These are phyloP conservation scores for Zophobas atratus DNA, from an alignment of 1,140 invertebrate genomes.

Conservation along the genomic window DNA sequence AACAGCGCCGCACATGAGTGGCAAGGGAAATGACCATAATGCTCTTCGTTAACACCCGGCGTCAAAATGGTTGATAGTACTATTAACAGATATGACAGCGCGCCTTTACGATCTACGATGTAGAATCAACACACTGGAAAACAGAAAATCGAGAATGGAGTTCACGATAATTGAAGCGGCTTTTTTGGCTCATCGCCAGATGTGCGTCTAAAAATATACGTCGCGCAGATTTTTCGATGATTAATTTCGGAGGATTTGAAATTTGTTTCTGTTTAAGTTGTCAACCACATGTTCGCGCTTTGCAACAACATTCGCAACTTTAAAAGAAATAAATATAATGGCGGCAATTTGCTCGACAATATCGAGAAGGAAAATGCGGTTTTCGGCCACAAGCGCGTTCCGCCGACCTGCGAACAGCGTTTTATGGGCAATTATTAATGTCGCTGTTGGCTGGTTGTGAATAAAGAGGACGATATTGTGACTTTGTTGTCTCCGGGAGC, in stretches of 20 bases:
- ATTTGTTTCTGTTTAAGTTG: slow-evolving; percentile 16
- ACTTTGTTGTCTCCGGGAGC: no score
- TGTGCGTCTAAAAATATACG: slow-evolving; percentile 4
- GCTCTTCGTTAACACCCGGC: neutral
- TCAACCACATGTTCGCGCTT: neutral
- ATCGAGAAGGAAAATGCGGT: no score
- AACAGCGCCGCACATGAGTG: neutral
- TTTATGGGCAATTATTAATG: no score
- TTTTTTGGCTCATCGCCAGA: neutral
- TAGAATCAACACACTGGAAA: neutral
- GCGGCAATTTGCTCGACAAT: no score
- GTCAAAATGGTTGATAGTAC: slow-evolving; percentile 4
- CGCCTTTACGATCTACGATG: neutral
- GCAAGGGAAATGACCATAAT: neutral
- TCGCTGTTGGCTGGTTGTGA: no score
- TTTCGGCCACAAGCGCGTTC: no score
- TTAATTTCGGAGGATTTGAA: slow-evolving; percentile 19
- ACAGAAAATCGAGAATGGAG: slow-evolving; percentile 12
- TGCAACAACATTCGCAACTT: no score
- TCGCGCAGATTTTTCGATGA: slow-evolving; percentile 12
- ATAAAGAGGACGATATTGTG: no score
- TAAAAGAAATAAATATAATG: no score
- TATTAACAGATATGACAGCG: slow-evolving; percentile 1
- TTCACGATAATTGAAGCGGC: neutral
- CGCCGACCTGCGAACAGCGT: no score